phyloP scores from a whole-genome alignment of 2,888 invertebrate species.

The Xestoiulus laeticollis region DNA sequence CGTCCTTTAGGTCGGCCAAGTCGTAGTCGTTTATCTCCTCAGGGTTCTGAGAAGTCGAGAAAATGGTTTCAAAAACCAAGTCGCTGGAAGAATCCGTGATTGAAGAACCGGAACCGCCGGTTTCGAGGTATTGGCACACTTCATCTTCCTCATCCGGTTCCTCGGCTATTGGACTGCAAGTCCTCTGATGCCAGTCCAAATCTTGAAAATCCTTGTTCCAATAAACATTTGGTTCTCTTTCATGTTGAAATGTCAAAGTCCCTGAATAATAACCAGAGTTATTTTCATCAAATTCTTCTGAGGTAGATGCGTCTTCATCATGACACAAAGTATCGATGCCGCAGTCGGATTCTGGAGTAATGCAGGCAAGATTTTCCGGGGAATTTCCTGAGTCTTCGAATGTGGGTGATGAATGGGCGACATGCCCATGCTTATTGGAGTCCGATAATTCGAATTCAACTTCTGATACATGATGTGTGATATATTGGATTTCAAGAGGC shows the following conservation, averaged over 20 bases:
- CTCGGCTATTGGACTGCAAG: conserved; percentile 45
- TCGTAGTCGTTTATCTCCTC: conserved; percentile 49
- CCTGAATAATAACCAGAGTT: background rate
- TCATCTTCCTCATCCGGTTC: conserved; percentile 6
- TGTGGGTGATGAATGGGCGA: background rate
- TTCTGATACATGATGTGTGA: background rate
- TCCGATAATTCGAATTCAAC: background rate
- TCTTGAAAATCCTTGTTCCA: conserved; percentile 11
- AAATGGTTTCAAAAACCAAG: conserved; percentile 39
- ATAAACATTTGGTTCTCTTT: background rate
- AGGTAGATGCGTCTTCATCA: background rate
- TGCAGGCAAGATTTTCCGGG: background rate
- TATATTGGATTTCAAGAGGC: background rate
- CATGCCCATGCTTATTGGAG: background rate
- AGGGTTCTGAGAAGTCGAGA: conserved; percentile 42
- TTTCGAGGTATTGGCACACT: background rate
- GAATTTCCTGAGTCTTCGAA: background rate
- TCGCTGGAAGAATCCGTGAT: conserved; percentile 40
- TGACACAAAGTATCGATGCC: background rate
- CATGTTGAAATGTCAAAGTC: background rate
- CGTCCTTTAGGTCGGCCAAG: conserved; percentile 43
- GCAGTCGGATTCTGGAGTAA: background rate
- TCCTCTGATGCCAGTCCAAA: background rate
- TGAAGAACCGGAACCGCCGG: background rate
- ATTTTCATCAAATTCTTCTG: background rate